Evolutionary conservation across 2,797 vertebrate species (phyloP), one percentile per base, ranked within the genome.

Genomic region (Mormyrus proboscirostris): DNA sequence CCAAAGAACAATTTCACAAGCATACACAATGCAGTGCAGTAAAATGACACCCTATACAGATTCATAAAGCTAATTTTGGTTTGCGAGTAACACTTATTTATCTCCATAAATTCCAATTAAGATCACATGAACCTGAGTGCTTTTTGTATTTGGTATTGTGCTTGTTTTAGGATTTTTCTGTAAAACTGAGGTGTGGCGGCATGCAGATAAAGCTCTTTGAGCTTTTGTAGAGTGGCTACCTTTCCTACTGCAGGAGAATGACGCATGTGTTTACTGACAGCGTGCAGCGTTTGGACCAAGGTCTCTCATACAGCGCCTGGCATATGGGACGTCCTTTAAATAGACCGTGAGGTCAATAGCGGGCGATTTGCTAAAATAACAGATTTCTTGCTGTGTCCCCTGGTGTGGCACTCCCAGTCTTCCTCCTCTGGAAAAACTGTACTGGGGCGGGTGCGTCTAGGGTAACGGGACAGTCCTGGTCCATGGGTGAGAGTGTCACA

Each of bases 251-350:
- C 38, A 41, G 82, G 2, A 50, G n/a, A 16, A 47, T 83, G 88
- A 53, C 41, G 53, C 76, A 47, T 89, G 73, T 33, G 51, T 87
- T 86, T 86, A 69, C 57, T 49, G 83, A 84, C 44, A n/a, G 49
- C 84, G 9, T 76, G 62, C 49, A 33, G 33, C 50, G 38, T 87
- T 44, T 76, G 84, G 62, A 55, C 59, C 65, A 51, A 41, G 62
- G 29, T 50, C 59, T 49, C 62, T 47, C 59, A 69, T 25, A 87
- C 29, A 62, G 89, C n/a, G 84, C 89, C 33, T 9, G 19, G 85
- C 84, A 89, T 87, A 87, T 89, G 89, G 65, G 89, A 44, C 29
- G 22, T n/a, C 49, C 89, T 87, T 85, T 87, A 89, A 89, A 89
- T 76, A 89, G 62, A 53, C 29, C 62, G 50, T 87, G 85, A 41